These are phyloP conservation scores for Nipponia nippon DNA, from an alignment of 2,113 vertebrate genomes.

Conservation along the genomic window DNA sequence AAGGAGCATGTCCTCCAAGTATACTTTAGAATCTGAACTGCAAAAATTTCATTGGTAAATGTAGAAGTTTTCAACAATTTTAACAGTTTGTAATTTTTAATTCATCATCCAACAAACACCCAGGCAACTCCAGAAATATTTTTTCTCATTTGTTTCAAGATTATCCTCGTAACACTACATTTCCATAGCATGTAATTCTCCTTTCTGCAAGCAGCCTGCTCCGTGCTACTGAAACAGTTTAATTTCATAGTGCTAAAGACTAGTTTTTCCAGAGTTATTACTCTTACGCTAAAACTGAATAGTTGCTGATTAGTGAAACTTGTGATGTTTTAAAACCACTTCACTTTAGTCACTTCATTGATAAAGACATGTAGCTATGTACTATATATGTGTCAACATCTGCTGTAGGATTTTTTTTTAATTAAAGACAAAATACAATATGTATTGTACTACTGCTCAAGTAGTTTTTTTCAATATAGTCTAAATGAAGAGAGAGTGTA, in stretches of 20 bases:
- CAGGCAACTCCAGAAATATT: not conserved
- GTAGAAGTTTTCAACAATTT: not conserved
- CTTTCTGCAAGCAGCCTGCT: not conserved
- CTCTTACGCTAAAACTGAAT: not conserved
- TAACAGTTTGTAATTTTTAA: not conserved
- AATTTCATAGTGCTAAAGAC: not conserved
- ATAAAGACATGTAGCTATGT: not conserved
- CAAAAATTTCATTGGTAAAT: not conserved
- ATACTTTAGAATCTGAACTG: not conserved
- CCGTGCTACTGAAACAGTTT: not conserved
- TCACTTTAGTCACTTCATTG: not conserved
- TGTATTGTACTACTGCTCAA: not conserved
- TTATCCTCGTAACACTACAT: not conserved
- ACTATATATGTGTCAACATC: not conserved
- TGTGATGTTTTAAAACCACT: not conserved
- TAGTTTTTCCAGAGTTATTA: not conserved
- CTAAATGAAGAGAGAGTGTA: not conserved
- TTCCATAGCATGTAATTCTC: not conserved
- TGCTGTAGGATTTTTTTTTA: not conserved
- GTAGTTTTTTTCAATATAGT: not conserved
- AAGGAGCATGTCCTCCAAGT: not conserved
- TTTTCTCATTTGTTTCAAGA: not conserved
- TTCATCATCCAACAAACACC: not conserved
- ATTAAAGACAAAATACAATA: not conserved
- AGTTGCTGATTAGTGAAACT: not conserved